Base-by-base conservation (phyloP, 2,113 vertebrate species). In the Crotalus helleri region DNA sequence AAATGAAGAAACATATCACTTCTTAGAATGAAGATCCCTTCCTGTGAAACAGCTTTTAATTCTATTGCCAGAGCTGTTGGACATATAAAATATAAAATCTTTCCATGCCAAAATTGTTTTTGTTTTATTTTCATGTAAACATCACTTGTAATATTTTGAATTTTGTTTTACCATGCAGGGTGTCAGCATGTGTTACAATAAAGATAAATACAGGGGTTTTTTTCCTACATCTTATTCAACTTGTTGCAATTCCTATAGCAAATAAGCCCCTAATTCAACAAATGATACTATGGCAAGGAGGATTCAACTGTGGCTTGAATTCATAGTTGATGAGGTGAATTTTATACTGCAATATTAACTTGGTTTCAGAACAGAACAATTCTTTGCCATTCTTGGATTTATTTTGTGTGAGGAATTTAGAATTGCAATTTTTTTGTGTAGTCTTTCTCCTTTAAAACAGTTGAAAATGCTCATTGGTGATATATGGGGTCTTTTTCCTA, bases 311-410 rank as follows among this genome's bases (percentile, higher is more conserved):
- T 93, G 93, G 0, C 54, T 90, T 89, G 90, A 89, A 87, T 96
- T 89, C 26, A 91, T 94, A 54, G 0, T 91, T 95, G 92, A 95
- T 64, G 94, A 85, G 87, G 94, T 96, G 81, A 89, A 91, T 69
- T 93, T 69, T 81, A 54, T 94, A 94, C 21, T 9, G 91, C 89
- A 59, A 39, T 89, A 5, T 94, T 57, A 92, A 15, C 57, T 92
- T 88, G 91, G 92, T 92, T 3, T 33, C 81, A 87, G 12, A 81
- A 88, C 85, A 90, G 46, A 4, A 86, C 93, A 8, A 94, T 93
- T 91, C 90, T 87, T n/a, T 95, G 55, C 5, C 21, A 46, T 58
- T 89, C 93, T 93, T 58, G 5, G 1, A 23, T 39, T n/a, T 46
- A 51, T 53, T 23, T 61, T 55, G 13, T 44, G 44, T 6, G 88